phyloP scores from a whole-genome alignment of 2,888 invertebrate genomes.

The Ramazzottius varieornatus region DNA sequence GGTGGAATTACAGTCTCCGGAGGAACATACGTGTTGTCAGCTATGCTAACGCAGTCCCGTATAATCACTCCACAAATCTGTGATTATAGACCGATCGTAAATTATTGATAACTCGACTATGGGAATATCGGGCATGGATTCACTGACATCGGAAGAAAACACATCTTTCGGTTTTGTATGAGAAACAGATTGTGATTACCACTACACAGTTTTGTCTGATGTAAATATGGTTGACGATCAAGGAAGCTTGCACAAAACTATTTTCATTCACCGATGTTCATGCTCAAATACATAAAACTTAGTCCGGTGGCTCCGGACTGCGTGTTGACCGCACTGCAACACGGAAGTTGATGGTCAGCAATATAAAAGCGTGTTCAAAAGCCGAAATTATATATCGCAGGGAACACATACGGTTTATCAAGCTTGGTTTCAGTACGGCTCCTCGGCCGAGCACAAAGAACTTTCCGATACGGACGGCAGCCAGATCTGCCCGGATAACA shows the following conservation, averaged over 20 bases:
- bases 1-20: slow-evolving; percentile 89
- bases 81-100: no score
- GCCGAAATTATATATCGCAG: no score
- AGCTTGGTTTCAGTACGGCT: slow-evolving; percentile 80
- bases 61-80: slow-evolving; percentile 29
- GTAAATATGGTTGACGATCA: slow-evolving; percentile 85
- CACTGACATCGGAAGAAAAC: no score
- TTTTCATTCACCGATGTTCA: slow-evolving; percentile 92
- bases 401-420: slow-evolving; percentile 93
- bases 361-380: not conserved
- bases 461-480: slow-evolving; percentile 76
- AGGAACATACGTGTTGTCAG: slow-evolving; percentile 72
- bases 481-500: slow-evolving; percentile 83
- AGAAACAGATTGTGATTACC: no score
- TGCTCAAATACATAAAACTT: not conserved
- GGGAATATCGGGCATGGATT: no score
- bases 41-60: slow-evolving; percentile 87
- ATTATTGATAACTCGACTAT: no score
- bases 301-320: not conserved
- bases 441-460: slow-evolving; percentile 79
- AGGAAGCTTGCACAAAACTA: slow-evolving; percentile 78
- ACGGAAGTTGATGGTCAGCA: not conserved
- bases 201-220: slow-evolving; percentile 94
- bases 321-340: not conserved
- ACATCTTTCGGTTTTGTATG: no score